Evolutionary conservation across 2,113 vertebrate species (phyloP).

Genomic region (Amphiprion ocellaris): DNA sequence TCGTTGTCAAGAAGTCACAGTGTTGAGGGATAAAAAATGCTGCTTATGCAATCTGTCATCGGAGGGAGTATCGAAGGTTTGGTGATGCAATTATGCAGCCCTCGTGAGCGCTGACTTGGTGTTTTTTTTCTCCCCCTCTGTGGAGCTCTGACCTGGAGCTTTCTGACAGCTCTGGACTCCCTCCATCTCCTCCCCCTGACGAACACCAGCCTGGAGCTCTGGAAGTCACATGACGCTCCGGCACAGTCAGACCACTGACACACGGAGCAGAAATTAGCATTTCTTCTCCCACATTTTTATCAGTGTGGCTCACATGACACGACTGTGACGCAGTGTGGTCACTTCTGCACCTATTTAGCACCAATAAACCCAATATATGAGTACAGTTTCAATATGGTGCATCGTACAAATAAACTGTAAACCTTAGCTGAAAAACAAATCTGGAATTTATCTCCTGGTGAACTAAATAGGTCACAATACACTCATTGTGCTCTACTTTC

Average conservation of each 20-base stretch:
- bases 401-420: no score
- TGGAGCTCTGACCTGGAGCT: slow-evolving; percentile 51
- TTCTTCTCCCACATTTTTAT: background rate
- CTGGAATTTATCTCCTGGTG: no score
- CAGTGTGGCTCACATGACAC: background rate
- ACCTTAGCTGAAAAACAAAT: no score
- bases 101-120: slow-evolving; percentile 44
- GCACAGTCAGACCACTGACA: background rate
- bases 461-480: no score
- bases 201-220: slow-evolving; percentile 32
- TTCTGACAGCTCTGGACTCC: slow-evolving; percentile 50
- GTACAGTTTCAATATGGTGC: no score
- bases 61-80: slow-evolving; percentile 18
- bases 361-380: no score
- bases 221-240: slow-evolving; percentile 3
- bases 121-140: slow-evolving; percentile 21
- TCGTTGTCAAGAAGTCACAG: slow-evolving; percentile 16
- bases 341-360: no score
- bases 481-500: no score
- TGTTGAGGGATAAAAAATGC: background rate
- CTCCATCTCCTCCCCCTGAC: background rate
- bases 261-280: background rate
- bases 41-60: slow-evolving; percentile 51
- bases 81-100: slow-evolving; percentile 58
- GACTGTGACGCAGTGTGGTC: no score